Base-by-base conservation (phyloP, 2,888 invertebrate species). In the Drosophila borealis region DNA sequence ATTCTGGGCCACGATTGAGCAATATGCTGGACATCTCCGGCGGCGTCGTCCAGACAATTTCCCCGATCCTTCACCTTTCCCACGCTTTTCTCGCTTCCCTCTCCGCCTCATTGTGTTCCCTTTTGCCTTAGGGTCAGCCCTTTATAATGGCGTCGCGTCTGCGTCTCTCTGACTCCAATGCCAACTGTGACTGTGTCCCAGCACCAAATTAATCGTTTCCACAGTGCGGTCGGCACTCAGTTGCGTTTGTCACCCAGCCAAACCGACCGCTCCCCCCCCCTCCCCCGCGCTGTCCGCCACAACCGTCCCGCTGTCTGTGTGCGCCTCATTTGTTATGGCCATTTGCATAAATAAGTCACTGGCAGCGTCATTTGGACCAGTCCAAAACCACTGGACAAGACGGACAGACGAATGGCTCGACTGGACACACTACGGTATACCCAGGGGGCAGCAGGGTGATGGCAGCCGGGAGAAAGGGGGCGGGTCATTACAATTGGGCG, bases 261-360 rank as follows among this genome's bases (percentile, higher is more conserved):
- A 29, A 29, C 29, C 29, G 29, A 29, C 49, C 10, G 54, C n/a
- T 1, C 36, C 48, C 29, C 13, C 11, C 21, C 4, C 46, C 42
- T 14, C 3, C 36, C 34, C 62, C 13, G 9, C 17, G 13, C 41
- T 14, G 39, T 13, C 41, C 9, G 9, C 2, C 14, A 11, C 19
- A 14, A 37, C 45, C 25, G 42, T 34, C 14, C 9, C 19, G 46
- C 29, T 64, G 63, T 62, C 60, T 63, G 67, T 81, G 63, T 81
- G 70, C 81, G 83, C 71, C 86, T 88, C 88, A 85, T 88, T 85
- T 85, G 86, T 82, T 85, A 88, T 85, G 80, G 86, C 77, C 88
- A 88, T 88, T 88, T 85, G 88, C 84, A 88, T 88, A 88, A 85
- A 88, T 88, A 85, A 88, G 84, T 88, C 88, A 88, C 84, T 83